A percentile compares a stretch with the other conserved stretches of the same genome.
Conservation (phyloP, 2,797 vertebrate genomes). For the Tadarida brasiliensis region DNA sequence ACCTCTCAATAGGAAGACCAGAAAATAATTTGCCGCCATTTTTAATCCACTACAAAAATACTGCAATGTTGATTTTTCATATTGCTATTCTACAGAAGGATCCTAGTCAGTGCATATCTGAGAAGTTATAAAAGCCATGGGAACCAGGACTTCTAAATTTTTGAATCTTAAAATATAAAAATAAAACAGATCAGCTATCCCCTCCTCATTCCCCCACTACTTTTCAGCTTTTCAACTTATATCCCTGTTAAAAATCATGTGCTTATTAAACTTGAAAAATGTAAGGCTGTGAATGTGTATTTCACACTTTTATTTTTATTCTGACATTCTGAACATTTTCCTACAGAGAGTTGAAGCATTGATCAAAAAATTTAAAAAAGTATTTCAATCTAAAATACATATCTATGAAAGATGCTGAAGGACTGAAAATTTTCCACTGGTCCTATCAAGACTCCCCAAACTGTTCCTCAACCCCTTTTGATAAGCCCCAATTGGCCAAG, state of each 20-base stretch:
- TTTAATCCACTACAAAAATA: not conserved
- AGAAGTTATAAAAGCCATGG: not conserved
- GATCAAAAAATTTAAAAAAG: conserved; percentile 23
- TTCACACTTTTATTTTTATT: conserved; percentile 80
- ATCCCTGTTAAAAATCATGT: conserved; percentile 59
- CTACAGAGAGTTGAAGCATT: conserved; percentile 61
- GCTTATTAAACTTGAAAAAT: conserved; percentile 71
- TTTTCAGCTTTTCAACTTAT: conserved; percentile 20
- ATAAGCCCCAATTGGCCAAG: not conserved
- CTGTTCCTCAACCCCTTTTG: not conserved
- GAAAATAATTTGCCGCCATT: not conserved
- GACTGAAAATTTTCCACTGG: not conserved
- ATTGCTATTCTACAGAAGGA: not conserved
- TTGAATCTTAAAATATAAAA: conserved; percentile 19
- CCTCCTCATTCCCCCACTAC: not conserved
- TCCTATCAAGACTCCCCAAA: not conserved
- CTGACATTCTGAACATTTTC: conserved; percentile 70
- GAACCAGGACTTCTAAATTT: not conserved
- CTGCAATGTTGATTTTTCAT: not conserved
- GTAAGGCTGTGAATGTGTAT: conserved; percentile 54
- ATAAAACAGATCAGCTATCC: not conserved
- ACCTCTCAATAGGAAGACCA: not conserved
- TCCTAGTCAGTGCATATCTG: not conserved
- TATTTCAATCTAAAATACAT: conserved; percentile 33
- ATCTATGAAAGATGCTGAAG: not conserved